phyloP scores from a whole-genome alignment of 1,140 invertebrate genomes.

The Argopecten irradians region DNA sequence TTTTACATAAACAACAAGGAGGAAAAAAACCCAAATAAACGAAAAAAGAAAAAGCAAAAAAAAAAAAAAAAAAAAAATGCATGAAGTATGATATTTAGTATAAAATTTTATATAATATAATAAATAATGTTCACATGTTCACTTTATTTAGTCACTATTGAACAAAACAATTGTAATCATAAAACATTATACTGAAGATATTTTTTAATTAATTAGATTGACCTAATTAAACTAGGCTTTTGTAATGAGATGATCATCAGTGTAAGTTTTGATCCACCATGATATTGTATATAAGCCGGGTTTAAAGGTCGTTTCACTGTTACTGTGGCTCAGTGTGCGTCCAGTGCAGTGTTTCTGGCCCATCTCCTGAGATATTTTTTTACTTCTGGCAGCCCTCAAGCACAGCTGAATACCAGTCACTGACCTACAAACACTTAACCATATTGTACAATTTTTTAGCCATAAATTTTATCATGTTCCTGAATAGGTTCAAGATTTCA shows the following conservation, averaged over 20 bases:
- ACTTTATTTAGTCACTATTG: too few relatives aligned
- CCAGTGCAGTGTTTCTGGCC: constrained; percentile 2
- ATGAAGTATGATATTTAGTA: too few relatives aligned
- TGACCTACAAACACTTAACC: constrained; percentile 8
- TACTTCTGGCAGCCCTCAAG: background rate
- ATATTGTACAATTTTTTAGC: constrained; percentile 23
- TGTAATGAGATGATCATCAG: background rate
- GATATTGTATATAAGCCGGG: background rate
- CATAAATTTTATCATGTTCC: constrained; percentile 12
- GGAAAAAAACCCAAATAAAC: too few relatives aligned
- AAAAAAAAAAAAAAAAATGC: too few relatives aligned
- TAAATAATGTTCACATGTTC: too few relatives aligned
- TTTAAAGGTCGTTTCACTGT: background rate
- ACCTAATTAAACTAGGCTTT: background rate
- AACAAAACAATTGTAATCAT: too few relatives aligned
- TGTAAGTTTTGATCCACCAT: background rate
- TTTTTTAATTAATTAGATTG: background rate
- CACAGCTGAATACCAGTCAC: background rate
- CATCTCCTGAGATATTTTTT: background rate
- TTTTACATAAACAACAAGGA: too few relatives aligned
- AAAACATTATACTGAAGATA: too few relatives aligned
- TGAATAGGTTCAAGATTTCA: constrained; percentile 17
- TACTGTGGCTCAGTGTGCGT: background rate
- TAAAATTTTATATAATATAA: too few relatives aligned
- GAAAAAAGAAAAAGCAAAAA: too few relatives aligned